These are phyloP conservation scores for Philhelius pedissequus DNA, from an alignment of 2,888 invertebrate species.

Conservation along the genomic window DNA sequence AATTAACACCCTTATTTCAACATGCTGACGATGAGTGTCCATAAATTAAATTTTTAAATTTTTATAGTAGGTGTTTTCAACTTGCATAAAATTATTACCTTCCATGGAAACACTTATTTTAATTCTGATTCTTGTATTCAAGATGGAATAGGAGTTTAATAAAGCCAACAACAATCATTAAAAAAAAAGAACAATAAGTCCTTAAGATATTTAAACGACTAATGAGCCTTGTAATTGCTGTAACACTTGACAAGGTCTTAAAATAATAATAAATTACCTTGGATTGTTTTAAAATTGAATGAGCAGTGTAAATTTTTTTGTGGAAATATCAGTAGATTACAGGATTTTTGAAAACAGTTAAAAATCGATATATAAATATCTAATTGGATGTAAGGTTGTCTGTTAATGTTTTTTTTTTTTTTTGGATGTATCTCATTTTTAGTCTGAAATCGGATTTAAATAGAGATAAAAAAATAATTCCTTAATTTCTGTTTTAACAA, in stretches of 20 bases:
- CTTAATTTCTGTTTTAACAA: too few species aligned
- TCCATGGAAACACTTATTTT: slow-evolving; percentile 5
- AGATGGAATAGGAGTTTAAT: slow-evolving; percentile 31
- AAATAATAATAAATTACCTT: slow-evolving; percentile 18
- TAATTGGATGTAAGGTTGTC: too few species aligned
- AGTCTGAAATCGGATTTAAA: too few species aligned
- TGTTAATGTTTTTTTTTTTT: too few species aligned
- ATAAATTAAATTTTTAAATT: slow-evolving; percentile 38
- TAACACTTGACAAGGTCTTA: not conserved
- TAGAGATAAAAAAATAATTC: too few species aligned
- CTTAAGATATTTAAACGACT: slow-evolving; percentile 3
- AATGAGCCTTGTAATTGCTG: slow-evolving; percentile 15
- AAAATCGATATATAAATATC: too few species aligned
- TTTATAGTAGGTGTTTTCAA: slow-evolving; percentile 8
- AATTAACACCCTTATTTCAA: slow-evolving; percentile 53
- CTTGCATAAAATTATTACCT: not conserved
- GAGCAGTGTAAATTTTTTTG: not conserved
- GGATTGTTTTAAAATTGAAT: slow-evolving; percentile 1
- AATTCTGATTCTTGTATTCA: slow-evolving; percentile 18
- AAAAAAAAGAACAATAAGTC: not conserved
- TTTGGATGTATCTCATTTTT: too few species aligned
- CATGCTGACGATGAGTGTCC: slow-evolving; percentile 13
- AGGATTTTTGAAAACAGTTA: too few species aligned
- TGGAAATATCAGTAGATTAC: not conserved
- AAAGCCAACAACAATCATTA: slow-evolving; percentile 9